Percentiles rank a stretch among this genome's conserved stretches.
Evolutionary conservation across 2,113 vertebrate species (phyloP).

Genomic region (Glaucomys volans): DNA sequence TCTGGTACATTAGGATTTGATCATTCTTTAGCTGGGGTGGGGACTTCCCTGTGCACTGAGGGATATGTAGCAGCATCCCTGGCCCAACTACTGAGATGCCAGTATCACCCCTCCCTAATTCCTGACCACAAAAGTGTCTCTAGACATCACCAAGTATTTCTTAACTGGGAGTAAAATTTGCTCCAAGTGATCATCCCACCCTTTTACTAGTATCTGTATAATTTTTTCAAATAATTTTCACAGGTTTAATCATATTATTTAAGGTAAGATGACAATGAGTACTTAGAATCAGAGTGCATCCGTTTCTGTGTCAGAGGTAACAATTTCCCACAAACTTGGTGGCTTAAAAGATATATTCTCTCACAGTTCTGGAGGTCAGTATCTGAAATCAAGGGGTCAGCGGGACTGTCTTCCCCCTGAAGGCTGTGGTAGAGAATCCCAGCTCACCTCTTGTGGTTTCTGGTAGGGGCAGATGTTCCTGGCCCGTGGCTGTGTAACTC

Average conservation of each 20-base stretch:
- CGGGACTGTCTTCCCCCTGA: background rate
- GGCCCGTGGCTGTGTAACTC: background rate
- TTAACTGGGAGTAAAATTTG: background rate
- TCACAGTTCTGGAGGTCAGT: background rate
- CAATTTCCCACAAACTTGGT: background rate
- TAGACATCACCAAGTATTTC: background rate
- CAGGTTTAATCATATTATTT: background rate
- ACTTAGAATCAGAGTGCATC: background rate
- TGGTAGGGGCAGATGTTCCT: background rate
- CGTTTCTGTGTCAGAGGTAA: background rate
- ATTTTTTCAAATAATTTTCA: slow-evolving; percentile 23
- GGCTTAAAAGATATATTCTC: background rate
- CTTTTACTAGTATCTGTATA: background rate
- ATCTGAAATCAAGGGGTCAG: background rate
- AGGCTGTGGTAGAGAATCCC: background rate
- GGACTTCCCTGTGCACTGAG: background rate
- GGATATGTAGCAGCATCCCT: background rate
- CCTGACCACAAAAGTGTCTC: background rate
- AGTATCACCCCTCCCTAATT: background rate
- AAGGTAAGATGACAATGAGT: background rate
- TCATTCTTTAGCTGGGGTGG: background rate
- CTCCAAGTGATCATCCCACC: background rate
- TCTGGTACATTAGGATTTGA: background rate
- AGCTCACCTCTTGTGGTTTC: background rate
- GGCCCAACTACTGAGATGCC: background rate